A percentile compares a stretch with the other conserved stretches of the same genome.
Evolutionary conservation across 2,797 vertebrate genomes (phyloP).

Genomic region (Enteromius viviparus): DNA sequence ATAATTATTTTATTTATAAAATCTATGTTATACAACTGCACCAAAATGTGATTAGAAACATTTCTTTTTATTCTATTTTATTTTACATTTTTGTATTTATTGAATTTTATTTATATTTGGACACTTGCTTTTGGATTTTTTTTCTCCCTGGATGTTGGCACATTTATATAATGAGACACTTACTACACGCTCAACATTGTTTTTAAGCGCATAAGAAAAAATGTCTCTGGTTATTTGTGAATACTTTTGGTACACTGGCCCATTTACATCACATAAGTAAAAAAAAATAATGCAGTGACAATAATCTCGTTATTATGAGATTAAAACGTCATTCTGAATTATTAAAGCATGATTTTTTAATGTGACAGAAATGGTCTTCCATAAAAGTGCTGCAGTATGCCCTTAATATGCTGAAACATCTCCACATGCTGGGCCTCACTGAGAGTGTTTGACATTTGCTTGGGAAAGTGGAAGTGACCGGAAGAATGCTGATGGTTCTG

Average conservation of each 20-base stretch:
- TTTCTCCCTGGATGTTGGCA: background rate
- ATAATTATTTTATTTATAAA: background rate
- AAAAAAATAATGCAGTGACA: background rate
- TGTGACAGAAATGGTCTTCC: background rate
- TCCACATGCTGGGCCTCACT: background rate
- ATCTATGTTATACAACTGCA: background rate
- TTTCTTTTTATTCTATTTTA: too few species aligned
- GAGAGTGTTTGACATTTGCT: slow-evolving; percentile 36
- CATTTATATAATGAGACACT: background rate
- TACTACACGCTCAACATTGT: background rate
- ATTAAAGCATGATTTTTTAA: background rate
- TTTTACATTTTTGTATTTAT: background rate
- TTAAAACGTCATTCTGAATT: background rate
- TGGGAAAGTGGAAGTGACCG: slow-evolving; percentile 30
- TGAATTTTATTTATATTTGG: background rate
- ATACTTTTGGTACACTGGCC: too few species aligned
- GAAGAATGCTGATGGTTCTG: slow-evolving; percentile 38
- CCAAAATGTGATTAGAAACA: background rate
- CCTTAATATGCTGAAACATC: slow-evolving; percentile 12
- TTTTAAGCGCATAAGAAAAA: background rate
- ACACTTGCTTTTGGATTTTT: background rate
- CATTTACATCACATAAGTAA: background rate
- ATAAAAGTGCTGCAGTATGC: background rate
- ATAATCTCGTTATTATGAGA: background rate
- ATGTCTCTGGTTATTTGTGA: background rate